A percentile compares a stretch with the other conserved stretches of the same genome.
Evolutionary conservation across 2,113 vertebrate species (phyloP).

Genomic region (Xiphias gladius): DNA sequence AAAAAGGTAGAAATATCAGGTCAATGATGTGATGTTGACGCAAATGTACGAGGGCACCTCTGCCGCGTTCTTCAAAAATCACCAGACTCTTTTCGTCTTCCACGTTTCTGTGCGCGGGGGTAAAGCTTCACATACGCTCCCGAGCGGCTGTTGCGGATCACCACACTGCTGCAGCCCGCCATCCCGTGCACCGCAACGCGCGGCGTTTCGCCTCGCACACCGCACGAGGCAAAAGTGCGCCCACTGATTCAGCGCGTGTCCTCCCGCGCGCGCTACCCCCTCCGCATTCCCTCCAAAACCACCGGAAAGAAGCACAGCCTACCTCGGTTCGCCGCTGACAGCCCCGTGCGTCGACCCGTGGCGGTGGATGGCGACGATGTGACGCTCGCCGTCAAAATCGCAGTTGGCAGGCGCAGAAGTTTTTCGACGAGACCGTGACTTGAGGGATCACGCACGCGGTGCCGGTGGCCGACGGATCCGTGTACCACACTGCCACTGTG

Average conservation of each 20-base stretch:
- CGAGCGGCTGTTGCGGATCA: constrained; percentile 14
- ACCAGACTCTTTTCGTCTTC: constrained; percentile 11
- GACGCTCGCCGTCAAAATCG: constrained; percentile 44
- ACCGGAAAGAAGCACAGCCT: constrained; percentile 48
- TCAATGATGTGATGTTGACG: constrained; percentile 27
- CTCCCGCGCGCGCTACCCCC: too few species aligned
- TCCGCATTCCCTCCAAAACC: background rate
- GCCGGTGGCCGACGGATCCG: constrained; percentile 10
- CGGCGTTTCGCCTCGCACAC: background rate
- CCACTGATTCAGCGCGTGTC: too few species aligned
- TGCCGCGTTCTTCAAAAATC: constrained; percentile 14
- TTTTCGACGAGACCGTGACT: constrained; percentile 59
- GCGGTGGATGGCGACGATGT: constrained; percentile 35
- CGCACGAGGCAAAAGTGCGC: too few species aligned
- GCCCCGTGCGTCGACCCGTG: constrained; percentile 55
- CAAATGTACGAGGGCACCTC: constrained; percentile 23
- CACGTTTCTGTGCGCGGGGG: background rate
- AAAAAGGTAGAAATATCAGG: constrained; percentile 8
- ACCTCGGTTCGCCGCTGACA: constrained; percentile 63
- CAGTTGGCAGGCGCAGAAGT: constrained; percentile 65
- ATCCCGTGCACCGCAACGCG: background rate
- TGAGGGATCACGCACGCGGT: constrained; percentile 32
- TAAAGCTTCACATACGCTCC: constrained; percentile 1
- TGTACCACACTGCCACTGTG: background rate
- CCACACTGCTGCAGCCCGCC: background rate